Evolutionary conservation across 64 coral and sea anemone genomes (phyloP).

Genomic region (Montipora efflorescens): DNA sequence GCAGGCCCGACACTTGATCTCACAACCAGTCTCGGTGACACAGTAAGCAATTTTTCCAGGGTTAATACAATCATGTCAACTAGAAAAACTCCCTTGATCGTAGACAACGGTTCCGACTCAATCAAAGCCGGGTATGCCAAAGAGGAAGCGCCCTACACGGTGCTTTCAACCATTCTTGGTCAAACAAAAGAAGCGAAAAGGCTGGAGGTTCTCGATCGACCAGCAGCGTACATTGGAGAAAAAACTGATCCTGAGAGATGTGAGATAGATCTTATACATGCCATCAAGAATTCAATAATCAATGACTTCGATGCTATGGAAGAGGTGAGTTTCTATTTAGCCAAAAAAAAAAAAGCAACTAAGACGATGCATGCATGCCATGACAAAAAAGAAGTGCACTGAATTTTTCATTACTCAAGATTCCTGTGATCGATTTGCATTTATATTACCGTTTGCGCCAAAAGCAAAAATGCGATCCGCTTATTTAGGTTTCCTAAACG

Average conservation of each 20-base stretch:
- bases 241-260: not conserved
- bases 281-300: conserved; percentile 28
- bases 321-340: not conserved
- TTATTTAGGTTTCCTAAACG: too few relatives aligned
- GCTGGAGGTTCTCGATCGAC: conserved; percentile 1
- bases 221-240: not conserved
- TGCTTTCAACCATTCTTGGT: not conserved
- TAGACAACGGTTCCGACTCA: conserved; percentile 25
- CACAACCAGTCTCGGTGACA: too few relatives aligned
- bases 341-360: not conserved
- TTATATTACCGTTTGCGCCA: too few relatives aligned
- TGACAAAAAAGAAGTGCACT: too few relatives aligned
- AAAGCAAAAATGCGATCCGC: too few relatives aligned
- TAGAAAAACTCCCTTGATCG: not conserved
- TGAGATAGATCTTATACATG: not conserved
- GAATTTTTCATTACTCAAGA: too few relatives aligned
- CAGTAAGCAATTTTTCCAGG: too few relatives aligned
- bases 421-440: too few relatives aligned
- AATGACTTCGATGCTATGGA: conserved; percentile 20
- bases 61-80: not conserved
- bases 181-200: not conserved
- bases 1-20: too few relatives aligned
- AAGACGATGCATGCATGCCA: too few relatives aligned
- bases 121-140: conserved; percentile 33
- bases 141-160: not conserved